Evolutionary conservation across 2,888 invertebrate genomes (phyloP).

Genomic region (Eutolmus rufibarbis): DNA sequence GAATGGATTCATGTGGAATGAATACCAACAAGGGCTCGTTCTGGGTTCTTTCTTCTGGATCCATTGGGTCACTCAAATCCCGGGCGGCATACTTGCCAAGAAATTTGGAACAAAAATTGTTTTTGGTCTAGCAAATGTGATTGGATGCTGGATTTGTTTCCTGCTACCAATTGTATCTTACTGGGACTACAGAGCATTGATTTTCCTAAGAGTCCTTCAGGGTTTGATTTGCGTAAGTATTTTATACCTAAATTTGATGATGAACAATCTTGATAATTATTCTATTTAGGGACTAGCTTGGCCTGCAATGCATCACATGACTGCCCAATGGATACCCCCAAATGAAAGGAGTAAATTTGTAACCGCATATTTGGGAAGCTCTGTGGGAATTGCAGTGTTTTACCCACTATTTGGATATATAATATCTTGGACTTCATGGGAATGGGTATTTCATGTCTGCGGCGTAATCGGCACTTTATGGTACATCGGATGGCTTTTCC

Average conservation of each 20-base stretch:
- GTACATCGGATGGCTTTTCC: conserved; percentile 70
- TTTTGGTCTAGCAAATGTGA: conserved; percentile 72
- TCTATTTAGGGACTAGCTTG: conserved; percentile 69
- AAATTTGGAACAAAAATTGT: conserved; percentile 75
- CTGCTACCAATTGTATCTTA: conserved; percentile 72
- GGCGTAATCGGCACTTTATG: conserved; percentile 70
- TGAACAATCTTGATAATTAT: not conserved
- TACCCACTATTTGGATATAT: conserved; percentile 76
- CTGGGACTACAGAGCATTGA: conserved; percentile 66
- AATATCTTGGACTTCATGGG: conserved; percentile 73
- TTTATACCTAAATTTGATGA: not conserved
- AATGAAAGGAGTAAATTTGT: conserved; percentile 78
- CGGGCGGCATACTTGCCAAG: conserved; percentile 74
- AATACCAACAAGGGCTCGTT: conserved; percentile 70
- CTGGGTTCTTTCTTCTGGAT: conserved; percentile 77
- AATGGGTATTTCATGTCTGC: conserved; percentile 73
- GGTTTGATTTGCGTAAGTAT: conserved; percentile 72
- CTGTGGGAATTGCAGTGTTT: conserved; percentile 72
- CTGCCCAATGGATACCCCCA: conserved; percentile 83
- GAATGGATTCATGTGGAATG: conserved; percentile 69
- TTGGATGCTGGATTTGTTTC: conserved; percentile 71
- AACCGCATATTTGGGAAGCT: conserved; percentile 71
- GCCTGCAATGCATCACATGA: conserved; percentile 81
- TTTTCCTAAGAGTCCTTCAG: conserved; percentile 70
- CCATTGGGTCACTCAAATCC: conserved; percentile 75